phyloP scores from a whole-genome alignment of 2,113 vertebrate genomes.

The Protomyctophum bolini region DNA sequence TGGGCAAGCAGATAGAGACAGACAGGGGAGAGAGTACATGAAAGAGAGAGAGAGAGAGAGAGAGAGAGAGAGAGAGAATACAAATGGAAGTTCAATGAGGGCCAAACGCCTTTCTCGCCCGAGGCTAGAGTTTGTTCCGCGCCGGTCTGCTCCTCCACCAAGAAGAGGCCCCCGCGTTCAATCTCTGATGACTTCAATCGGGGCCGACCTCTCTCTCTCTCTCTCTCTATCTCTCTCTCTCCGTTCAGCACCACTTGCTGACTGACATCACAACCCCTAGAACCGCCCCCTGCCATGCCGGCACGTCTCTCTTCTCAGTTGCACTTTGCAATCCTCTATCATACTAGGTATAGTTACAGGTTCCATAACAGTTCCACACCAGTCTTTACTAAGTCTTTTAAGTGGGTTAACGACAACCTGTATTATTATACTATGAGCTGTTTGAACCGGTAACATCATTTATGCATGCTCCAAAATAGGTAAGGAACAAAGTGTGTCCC shows the following conservation, averaged over 20 bases:
- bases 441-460: too few relatives aligned
- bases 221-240: neutral
- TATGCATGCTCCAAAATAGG: too few relatives aligned
- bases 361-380: too few relatives aligned
- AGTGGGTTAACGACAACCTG: too few relatives aligned
- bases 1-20: neutral
- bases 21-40: slow-evolving; percentile 21
- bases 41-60: slow-evolving; percentile 1
- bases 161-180: slow-evolving; percentile 40
- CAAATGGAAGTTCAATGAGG: slow-evolving; percentile 41
- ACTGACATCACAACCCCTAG: slow-evolving; percentile 13
- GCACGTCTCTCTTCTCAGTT: neutral
- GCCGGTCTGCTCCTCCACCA: slow-evolving; percentile 2
- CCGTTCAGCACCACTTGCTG: too few relatives aligned
- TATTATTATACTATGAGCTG: too few relatives aligned
- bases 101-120: slow-evolving; percentile 49
- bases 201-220: slow-evolving; percentile 33
- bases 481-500: too few relatives aligned
- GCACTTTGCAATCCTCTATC: too few relatives aligned
- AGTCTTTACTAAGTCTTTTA: too few relatives aligned
- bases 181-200: slow-evolving; percentile 32
- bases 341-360: too few relatives aligned
- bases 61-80: slow-evolving; percentile 33
- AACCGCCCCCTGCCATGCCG: neutral
- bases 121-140: slow-evolving; percentile 34